Percentiles rank a stretch among this genome's conserved stretches.
Conservation (phyloP, 2,113 vertebrate species). For the Todiramphus saurophagus region DNA sequence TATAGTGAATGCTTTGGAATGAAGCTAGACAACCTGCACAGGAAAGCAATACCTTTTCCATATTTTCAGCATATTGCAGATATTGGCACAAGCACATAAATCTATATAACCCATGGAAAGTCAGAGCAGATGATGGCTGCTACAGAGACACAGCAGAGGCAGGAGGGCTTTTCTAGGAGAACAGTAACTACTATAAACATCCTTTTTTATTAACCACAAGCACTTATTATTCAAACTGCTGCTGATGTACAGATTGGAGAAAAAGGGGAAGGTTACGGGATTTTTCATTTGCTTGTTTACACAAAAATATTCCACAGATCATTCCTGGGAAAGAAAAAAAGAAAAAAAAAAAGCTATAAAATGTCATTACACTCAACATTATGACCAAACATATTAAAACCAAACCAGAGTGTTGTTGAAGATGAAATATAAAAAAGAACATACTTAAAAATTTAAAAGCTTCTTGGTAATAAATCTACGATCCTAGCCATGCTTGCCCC, state of each 20-base stretch:
- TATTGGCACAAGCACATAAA: not conserved
- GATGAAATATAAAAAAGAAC: not conserved
- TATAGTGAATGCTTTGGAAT: not conserved
- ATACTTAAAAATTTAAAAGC: not conserved
- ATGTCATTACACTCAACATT: not conserved
- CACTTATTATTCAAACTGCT: not conserved
- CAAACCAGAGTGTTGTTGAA: not conserved
- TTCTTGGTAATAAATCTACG: not conserved
- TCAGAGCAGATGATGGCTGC: not conserved
- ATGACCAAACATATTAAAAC: not conserved
- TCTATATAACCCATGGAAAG: not conserved
- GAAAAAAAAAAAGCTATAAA: not conserved
- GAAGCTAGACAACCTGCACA: not conserved
- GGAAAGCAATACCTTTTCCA: not conserved
- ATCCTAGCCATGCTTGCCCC: not conserved
- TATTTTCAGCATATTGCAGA: not conserved
- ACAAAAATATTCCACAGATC: not conserved
- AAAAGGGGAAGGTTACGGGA: not conserved
- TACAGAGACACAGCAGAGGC: not conserved
- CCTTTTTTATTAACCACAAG: not conserved
- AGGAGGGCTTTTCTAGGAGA: not conserved
- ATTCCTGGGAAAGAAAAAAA: not conserved
- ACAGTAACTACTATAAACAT: not conserved
- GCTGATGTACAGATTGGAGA: not conserved
- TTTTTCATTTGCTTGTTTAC: conserved; percentile 5